A percentile compares a stretch with the other conserved stretches of the same genome.
These are phyloP conservation scores for Toxonevra muliebris DNA, from an alignment of 2,888 invertebrate genomes.

Conservation along the genomic window DNA sequence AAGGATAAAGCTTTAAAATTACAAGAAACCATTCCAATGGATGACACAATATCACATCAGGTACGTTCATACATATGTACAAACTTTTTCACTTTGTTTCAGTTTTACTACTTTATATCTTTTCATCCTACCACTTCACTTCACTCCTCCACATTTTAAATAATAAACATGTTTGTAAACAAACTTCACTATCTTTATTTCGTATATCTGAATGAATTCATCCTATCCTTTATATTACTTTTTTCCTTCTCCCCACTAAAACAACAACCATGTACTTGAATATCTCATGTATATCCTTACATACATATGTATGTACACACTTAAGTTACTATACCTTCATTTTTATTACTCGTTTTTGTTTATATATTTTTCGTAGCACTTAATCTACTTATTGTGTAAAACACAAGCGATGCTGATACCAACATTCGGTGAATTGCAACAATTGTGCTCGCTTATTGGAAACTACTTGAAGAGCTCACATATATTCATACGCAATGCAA, in stretches of 20 bases:
- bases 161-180: no score
- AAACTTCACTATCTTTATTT: neutral
- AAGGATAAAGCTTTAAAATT: constrained; percentile 75
- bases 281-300: neutral
- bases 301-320: neutral
- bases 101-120: no score
- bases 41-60: constrained; percentile 81
- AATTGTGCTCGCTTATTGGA: constrained; percentile 60
- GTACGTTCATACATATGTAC: constrained; percentile 48
- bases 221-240: neutral
- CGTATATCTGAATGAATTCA: neutral
- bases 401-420: constrained; percentile 64
- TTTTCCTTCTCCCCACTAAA: neutral
- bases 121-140: no score
- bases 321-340: neutral
- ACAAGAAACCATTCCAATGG: constrained; percentile 73
- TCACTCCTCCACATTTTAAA: no score
- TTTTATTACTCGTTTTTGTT: neutral
- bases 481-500: constrained; percentile 64
- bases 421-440: constrained; percentile 60
- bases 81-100: no score
- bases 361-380: constrained; percentile 51
- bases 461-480: constrained; percentile 65
- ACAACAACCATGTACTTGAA: no score
- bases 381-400: constrained; percentile 65